Evolutionary conservation across 1,140 invertebrate species (phyloP).

Genomic region (Euwallacea fornicatus): DNA sequence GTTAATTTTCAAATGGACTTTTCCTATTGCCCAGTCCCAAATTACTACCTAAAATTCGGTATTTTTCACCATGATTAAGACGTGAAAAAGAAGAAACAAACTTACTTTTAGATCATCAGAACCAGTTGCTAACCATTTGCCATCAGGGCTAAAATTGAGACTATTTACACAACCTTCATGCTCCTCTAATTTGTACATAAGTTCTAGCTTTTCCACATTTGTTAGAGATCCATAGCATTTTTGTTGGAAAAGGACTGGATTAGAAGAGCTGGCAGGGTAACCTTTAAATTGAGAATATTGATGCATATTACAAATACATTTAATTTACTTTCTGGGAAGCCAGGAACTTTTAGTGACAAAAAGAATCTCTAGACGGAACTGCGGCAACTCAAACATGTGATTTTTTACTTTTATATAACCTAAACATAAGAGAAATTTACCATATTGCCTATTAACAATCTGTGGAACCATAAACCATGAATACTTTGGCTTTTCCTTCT

Average conservation of each 20-base stretch:
- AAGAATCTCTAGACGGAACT: too few species aligned
- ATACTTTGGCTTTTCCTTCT: constrained; percentile 66
- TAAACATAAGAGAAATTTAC: constrained; percentile 14
- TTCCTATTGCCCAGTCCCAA: constrained; percentile 87
- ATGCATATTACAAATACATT: too few species aligned
- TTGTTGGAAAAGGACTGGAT: constrained; percentile 65
- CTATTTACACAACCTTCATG: constrained; percentile 92
- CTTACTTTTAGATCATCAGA: constrained; percentile 80
- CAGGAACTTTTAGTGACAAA: too few species aligned
- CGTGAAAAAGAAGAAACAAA: background rate
- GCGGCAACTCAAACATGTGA: too few species aligned
- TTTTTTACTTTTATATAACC: background rate
- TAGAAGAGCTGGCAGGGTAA: constrained; percentile 54
- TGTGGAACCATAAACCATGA: constrained; percentile 67
- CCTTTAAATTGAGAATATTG: constrained; percentile 50
- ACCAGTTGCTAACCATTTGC: constrained; percentile 77
- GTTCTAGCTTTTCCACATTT: constrained; percentile 78
- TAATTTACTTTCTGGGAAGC: too few species aligned
- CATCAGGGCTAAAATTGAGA: constrained; percentile 82
- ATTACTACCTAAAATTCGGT: constrained; percentile 61
- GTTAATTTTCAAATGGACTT: constrained; percentile 64
- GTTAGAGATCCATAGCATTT: constrained; percentile 81
- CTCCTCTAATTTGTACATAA: constrained; percentile 74
- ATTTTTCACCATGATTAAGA: background rate
- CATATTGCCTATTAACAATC: constrained; percentile 62